Percentiles rank a stretch among this genome's conserved stretches.
Conservation (phyloP, 1,140 invertebrate species). For the Oncopeltus fasciatus region DNA sequence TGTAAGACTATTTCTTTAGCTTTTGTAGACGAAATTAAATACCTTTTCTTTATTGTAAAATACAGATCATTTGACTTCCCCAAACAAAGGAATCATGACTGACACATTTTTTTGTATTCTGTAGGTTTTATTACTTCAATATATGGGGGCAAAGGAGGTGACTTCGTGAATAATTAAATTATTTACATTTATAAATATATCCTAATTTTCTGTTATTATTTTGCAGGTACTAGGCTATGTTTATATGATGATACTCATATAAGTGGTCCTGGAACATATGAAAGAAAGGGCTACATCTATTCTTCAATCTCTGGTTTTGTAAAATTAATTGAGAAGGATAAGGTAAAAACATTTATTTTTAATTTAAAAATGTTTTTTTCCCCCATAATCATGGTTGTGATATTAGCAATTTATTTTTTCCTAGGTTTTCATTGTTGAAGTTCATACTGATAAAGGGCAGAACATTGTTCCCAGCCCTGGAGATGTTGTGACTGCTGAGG, state of each 20-base stretch:
- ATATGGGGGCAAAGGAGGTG: too few relatives aligned
- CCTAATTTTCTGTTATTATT: too few relatives aligned
- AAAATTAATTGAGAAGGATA: conserved; percentile 42
- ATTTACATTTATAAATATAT: too few relatives aligned
- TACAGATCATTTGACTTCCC: too few relatives aligned
- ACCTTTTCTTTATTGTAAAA: too few relatives aligned
- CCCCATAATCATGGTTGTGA: neutral
- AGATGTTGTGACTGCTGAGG: conserved; percentile 69
- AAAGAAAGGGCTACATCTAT: conserved; percentile 70
- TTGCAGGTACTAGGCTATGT: conserved; percentile 63
- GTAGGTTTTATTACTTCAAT: too few relatives aligned
- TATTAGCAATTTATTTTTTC: neutral
- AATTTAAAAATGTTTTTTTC: neutral
- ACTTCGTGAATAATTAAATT: too few relatives aligned
- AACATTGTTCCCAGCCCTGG: conserved; percentile 61
- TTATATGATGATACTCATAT: conserved; percentile 45
- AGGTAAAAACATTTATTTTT: conserved; percentile 35
- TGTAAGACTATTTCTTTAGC: too few relatives aligned
- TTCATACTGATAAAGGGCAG: conserved; percentile 51
- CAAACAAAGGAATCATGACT: too few relatives aligned
- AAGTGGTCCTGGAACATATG: conserved; percentile 64
- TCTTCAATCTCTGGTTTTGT: conserved; percentile 63
- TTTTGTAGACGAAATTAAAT: too few relatives aligned
- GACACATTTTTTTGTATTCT: too few relatives aligned
- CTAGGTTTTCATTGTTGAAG: conserved; percentile 48